phyloP scores from a whole-genome alignment of 2,888 invertebrate species.

The Phortica okadai region DNA sequence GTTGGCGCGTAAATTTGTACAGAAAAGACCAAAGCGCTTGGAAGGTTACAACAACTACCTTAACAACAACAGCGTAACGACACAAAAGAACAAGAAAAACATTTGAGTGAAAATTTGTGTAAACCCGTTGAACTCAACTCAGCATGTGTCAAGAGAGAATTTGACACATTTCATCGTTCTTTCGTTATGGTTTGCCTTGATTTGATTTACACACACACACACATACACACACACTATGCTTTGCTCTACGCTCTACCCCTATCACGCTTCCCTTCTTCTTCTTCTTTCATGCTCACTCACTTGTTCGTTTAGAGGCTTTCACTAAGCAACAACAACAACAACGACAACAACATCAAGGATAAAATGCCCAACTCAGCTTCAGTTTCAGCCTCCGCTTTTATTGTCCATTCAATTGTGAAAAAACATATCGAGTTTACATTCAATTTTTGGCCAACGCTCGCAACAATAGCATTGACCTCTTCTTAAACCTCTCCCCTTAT shows the following conservation, averaged over 20 bases:
- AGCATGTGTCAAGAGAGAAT: slow-evolving; percentile 6
- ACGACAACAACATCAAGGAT: too few relatives aligned
- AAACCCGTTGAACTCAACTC: slow-evolving; percentile 18
- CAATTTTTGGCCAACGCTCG: slow-evolving; percentile 41
- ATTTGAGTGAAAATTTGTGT: neutral
- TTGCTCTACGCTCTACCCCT: neutral
- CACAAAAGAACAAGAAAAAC: neutral
- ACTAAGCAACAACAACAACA: too few relatives aligned
- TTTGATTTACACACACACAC: neutral
- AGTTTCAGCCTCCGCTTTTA: slow-evolving; percentile 18
- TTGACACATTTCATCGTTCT: slow-evolving; percentile 8
- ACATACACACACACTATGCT: neutral
- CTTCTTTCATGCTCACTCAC: neutral
- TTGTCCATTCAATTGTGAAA: slow-evolving; percentile 57
- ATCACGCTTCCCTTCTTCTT: neutral
- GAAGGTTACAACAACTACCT: neutral
- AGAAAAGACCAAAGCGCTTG: neutral
- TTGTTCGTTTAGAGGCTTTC: neutral
- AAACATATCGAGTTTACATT: slow-evolving; percentile 51
- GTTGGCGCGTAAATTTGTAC: neutral
- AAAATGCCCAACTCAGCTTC: neutral
- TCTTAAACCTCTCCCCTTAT: neutral
- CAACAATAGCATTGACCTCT: neutral
- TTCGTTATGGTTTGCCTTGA: neutral
- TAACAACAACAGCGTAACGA: neutral